Evolutionary conservation across 2,113 vertebrate genomes (phyloP).

Genomic region (Phalacrocorax pelagicus): DNA sequence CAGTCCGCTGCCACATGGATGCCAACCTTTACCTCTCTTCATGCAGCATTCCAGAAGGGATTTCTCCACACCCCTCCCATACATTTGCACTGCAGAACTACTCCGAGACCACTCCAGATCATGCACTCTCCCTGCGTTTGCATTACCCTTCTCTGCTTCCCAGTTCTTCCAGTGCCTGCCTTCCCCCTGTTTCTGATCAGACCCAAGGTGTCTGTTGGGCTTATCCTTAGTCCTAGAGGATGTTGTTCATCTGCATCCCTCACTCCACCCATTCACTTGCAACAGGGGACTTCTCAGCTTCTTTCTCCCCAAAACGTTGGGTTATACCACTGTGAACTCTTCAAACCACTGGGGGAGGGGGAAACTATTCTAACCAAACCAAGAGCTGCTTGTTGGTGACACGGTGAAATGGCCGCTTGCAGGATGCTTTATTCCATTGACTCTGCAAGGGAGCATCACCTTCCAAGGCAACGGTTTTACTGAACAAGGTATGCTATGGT

Average conservation of each 20-base stretch:
- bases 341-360: conserved; percentile 64
- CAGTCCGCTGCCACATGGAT: conserved; percentile 27
- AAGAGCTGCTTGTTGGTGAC: conserved; percentile 9
- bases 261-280: conserved; percentile 32
- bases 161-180: conserved; percentile 41
- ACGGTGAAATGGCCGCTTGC: neutral
- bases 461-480: neutral
- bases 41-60: conserved; percentile 70
- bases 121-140: conserved; percentile 56
- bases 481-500: conserved; percentile 28
- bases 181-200: neutral
- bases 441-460: conserved; percentile 5
- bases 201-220: neutral
- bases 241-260: conserved; percentile 40
- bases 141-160: conserved; percentile 3
- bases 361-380: neutral
- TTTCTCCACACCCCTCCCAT: neutral
- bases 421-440: conserved; percentile 31
- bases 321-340: conserved; percentile 79
- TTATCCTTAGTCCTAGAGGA: neutral
- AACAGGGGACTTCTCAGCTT: conserved; percentile 4
- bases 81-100: conserved; percentile 59
- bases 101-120: conserved; percentile 53
- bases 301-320: conserved; percentile 10
- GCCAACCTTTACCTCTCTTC: conserved; percentile 64